A percentile compares a stretch with the other conserved stretches of the same genome.
Evolutionary conservation across 2,888 invertebrate species (phyloP).

Genomic region (Ethmia dodecea): DNA sequence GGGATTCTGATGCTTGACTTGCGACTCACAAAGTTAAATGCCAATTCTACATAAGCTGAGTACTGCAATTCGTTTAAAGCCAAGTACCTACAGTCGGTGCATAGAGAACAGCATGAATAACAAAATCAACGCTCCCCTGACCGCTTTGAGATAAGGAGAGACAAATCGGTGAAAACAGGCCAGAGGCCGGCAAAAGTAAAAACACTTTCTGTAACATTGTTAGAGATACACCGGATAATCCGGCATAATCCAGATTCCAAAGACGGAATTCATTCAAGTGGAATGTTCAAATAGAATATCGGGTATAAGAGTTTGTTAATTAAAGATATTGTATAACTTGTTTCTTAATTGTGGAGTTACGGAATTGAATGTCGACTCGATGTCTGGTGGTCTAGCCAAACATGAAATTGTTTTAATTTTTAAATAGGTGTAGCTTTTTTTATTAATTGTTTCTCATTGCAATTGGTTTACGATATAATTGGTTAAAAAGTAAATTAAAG

Average conservation of each 20-base stretch:
- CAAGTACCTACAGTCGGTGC: conserved; percentile 24
- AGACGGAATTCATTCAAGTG: conserved; percentile 2
- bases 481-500: no score
- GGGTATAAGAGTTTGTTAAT: background rate
- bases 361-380: no score
- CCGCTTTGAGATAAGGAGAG: conserved; percentile 56
- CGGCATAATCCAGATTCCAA: conserved; percentile 27
- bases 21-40: no score
- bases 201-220: conserved; percentile 50
- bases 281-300: no score
- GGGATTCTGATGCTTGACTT: no score
- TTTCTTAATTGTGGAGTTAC: no score
- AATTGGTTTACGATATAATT: no score
- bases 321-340: no score
- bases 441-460: no score
- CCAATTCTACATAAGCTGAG: conserved; percentile 2
- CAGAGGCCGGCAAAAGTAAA: conserved; percentile 49
- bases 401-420: no score
- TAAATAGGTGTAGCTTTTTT: no score
- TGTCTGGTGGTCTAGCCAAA: no score
- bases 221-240: conserved; percentile 26
- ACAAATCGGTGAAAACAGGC: conserved; percentile 56
- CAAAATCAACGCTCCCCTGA: conserved; percentile 46
- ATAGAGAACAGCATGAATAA: conserved; percentile 33
- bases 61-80: conserved; percentile 7